Evolutionary conservation across 2,888 invertebrate species (phyloP).

Genomic region (Magallana nippona): DNA sequence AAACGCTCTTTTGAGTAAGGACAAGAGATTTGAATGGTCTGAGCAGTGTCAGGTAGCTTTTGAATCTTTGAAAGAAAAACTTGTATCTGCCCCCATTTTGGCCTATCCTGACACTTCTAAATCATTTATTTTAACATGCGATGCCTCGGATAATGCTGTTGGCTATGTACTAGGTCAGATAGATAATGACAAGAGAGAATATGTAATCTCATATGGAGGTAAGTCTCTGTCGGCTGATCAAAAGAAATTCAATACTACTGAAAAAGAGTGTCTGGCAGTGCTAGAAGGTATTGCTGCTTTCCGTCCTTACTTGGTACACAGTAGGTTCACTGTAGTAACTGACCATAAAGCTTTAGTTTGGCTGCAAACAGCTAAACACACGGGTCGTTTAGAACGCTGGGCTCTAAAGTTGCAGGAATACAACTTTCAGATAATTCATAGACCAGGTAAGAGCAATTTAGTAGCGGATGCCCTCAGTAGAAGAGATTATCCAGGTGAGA

Average conservation of each 20-base stretch:
- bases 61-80: too few species aligned
- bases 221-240: constrained; percentile 46
- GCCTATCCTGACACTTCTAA: too few species aligned
- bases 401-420: constrained; percentile 47
- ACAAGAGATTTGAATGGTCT: too few species aligned
- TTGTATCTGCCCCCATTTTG: too few species aligned
- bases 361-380: constrained; percentile 36
- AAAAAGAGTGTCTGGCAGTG: constrained; percentile 47
- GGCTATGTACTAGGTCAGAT: constrained; percentile 51
- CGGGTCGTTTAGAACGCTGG: constrained; percentile 50
- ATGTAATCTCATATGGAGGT: constrained; percentile 57
- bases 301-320: constrained; percentile 32
- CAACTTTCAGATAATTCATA: constrained; percentile 48
- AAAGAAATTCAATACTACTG: constrained; percentile 36
- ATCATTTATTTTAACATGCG: too few species aligned
- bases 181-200: constrained; percentile 49
- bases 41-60: too few species aligned
- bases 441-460: constrained; percentile 42
- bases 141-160: constrained; percentile 45
- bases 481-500: constrained; percentile 37
- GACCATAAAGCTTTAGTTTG: constrained; percentile 37
- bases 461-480: constrained; percentile 52
- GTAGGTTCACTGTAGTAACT: constrained; percentile 37
- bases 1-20: not conserved
- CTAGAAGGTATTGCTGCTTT: constrained; percentile 31